Evolutionary conservation across 2,797 vertebrate species (phyloP).

Genomic region (Hafferia zeledoni): DNA sequence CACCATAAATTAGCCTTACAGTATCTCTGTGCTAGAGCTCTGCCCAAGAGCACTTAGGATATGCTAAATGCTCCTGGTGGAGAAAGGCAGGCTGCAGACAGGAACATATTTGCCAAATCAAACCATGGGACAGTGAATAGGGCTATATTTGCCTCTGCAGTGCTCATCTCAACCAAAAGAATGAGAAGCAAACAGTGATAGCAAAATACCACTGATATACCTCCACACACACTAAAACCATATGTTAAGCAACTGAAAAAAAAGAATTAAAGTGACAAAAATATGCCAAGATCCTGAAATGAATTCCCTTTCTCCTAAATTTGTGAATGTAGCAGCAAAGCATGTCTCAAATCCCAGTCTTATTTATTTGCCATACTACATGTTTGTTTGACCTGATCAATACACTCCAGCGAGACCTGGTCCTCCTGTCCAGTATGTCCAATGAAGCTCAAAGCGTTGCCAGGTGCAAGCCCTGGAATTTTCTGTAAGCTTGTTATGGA

Average conservation of each 20-base stretch:
- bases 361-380: background rate
- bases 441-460: accelerated
- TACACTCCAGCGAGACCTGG: background rate
- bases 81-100: background rate
- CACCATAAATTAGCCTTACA: too few relatives aligned
- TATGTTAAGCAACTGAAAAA: background rate
- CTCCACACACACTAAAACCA: background rate
- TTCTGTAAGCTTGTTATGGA: background rate
- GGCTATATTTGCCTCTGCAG: background rate
- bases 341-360: background rate
- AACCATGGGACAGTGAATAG: accelerated
- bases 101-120: background rate
- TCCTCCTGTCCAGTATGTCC: background rate
- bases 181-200: background rate
- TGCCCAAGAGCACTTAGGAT: background rate
- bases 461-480: background rate
- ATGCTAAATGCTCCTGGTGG: background rate
- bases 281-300: background rate
- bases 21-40: background rate
- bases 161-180: background rate
- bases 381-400: background rate
- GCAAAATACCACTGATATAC: background rate
- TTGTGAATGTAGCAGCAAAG: background rate
- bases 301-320: background rate
- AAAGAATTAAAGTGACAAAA: background rate